Conservation (phyloP, 2,113 vertebrate genomes). For the Machaerirhynchus nigripectus region DNA sequence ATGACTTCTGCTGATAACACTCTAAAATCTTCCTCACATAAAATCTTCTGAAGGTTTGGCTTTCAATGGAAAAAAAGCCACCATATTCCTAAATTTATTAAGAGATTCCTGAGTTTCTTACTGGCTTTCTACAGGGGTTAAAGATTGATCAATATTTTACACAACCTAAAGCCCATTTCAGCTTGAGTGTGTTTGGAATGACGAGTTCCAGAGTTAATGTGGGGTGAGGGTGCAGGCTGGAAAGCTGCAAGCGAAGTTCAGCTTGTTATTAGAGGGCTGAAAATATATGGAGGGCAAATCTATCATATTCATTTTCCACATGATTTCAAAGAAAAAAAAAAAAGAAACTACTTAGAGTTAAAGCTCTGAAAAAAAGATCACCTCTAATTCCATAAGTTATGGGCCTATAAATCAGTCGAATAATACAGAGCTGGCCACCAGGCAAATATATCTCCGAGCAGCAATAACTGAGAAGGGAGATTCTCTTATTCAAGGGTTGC, state of each 20-base stretch:
- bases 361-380: constrained; percentile 41
- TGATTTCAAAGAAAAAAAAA: constrained; percentile 36
- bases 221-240: neutral
- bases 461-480: neutral
- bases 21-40: neutral
- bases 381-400: constrained; percentile 47
- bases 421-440: neutral
- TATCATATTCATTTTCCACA: constrained; percentile 37
- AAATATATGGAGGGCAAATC: constrained; percentile 47
- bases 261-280: constrained; percentile 7
- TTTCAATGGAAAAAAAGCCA: neutral
- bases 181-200: neutral
- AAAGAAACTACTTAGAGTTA: constrained; percentile 17
- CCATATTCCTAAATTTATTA: neutral
- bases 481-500: neutral
- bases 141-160: neutral
- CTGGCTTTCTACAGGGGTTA: neutral
- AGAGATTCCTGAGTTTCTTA: neutral
- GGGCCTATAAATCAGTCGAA: constrained; percentile 55
- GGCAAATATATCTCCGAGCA: constrained; percentile 40
- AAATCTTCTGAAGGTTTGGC: neutral
- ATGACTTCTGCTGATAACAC: neutral
- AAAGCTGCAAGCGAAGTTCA: constrained; percentile 8
- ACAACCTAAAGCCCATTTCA: neutral
- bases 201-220: neutral